Conservation (phyloP, 2,113 vertebrate species). For the Octodon degus region DNA sequence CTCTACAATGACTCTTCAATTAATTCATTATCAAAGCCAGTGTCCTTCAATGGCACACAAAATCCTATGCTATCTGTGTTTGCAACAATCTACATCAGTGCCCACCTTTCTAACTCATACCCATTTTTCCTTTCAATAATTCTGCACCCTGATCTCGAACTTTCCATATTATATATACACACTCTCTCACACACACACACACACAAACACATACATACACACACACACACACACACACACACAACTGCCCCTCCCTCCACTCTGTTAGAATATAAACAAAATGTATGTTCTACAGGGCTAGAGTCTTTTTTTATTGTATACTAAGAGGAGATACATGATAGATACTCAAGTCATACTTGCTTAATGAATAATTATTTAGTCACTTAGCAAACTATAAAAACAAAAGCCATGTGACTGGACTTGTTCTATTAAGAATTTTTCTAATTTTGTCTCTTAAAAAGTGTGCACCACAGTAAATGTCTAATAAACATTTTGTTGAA, state of each 20-base stretch:
- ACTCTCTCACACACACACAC: not conserved
- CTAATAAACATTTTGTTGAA: conserved; percentile 1
- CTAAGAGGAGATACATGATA: not conserved
- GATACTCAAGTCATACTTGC: conserved; percentile 23
- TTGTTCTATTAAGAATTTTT: conserved; percentile 42
- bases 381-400: conserved; percentile 37
- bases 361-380: conserved; percentile 52
- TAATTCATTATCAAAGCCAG: not conserved
- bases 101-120: not conserved
- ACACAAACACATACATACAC: not conserved
- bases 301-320: not conserved
- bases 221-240: not conserved
- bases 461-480: not conserved
- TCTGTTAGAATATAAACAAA: not conserved
- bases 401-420: not conserved
- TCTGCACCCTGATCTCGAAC: not conserved
- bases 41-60: not conserved
- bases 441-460: conserved; percentile 61
- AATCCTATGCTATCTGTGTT: not conserved
- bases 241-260: not conserved
- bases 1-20: not conserved
- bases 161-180: not conserved
- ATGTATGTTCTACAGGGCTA: not conserved
- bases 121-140: not conserved
- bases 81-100: not conserved